Evolutionary conservation across 2,888 invertebrate genomes (phyloP).

Genomic region (Steinernema scapterisci): DNA sequence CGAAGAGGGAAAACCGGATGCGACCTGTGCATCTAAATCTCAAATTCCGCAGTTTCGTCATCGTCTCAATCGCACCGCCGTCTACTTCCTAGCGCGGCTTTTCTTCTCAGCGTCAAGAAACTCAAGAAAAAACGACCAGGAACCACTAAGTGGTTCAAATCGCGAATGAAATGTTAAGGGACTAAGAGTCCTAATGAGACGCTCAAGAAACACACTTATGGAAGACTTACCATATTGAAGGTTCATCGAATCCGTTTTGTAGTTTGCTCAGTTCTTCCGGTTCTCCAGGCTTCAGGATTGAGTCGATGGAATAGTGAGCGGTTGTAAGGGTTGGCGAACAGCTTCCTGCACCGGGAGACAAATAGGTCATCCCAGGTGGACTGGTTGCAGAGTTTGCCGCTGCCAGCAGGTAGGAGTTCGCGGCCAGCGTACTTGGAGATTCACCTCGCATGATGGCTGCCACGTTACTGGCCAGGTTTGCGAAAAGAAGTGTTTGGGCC

Average conservation of each 20-base stretch:
- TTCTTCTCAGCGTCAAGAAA: too few relatives aligned
- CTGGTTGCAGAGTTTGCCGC: not conserved
- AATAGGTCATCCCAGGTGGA: conserved; percentile 24
- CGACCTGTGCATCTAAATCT: not conserved
- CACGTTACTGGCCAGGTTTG: conserved; percentile 28
- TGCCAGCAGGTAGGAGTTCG: conserved; percentile 13
- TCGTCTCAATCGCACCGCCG: not conserved
- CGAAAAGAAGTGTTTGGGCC: conserved; percentile 25
- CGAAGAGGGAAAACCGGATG: not conserved
- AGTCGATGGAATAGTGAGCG: conserved; percentile 19
- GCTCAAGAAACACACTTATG: too few relatives aligned
- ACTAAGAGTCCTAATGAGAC: too few relatives aligned
- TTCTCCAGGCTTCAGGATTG: not conserved
- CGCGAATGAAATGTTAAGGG: too few relatives aligned
- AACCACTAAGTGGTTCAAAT: too few relatives aligned
- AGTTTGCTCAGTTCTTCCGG: conserved; percentile 10
- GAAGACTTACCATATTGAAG: conserved; percentile 29
- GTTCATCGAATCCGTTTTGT: conserved; percentile 12
- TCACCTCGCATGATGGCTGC: conserved; percentile 27
- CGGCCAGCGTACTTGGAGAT: not conserved
- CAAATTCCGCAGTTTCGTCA: conserved; percentile 4
- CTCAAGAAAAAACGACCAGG: too few relatives aligned
- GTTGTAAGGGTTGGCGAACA: not conserved
- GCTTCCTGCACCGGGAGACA: conserved; percentile 15
- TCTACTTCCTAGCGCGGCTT: not conserved